Base-by-base conservation (phyloP, 2,888 invertebrate species). In the Nomada hirtipes region DNA sequence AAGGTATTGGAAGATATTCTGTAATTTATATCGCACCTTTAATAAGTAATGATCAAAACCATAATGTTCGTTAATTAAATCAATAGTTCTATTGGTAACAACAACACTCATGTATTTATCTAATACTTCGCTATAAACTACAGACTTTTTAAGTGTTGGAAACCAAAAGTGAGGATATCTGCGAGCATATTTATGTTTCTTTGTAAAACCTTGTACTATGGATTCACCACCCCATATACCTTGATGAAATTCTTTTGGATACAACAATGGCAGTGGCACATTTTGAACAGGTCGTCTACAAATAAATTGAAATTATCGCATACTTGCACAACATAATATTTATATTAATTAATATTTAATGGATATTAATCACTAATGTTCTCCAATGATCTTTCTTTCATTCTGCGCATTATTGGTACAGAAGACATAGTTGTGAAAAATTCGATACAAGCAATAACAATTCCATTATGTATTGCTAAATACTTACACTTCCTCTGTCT, bases 141-240 rank as follows among this genome's bases (percentile, higher is more conserved):
- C 97, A 26, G 97, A 96, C 83, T 96, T 96, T 83, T 96, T 96
- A 1, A 99, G 93, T 0, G 94, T 93, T 0, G 99, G 99, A 23
- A 97, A 96, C 98, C 98, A 99, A 92, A 97, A 97, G 90, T 96
- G 96, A 0, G 98, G 97, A 0, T 97, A 96, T 90, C 98, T 95
- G 77, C 96, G 95, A 70, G 94, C 94, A 2, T 93, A 94, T 13
- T 53, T 73, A 1, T 71, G 44, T 73, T 87, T 90, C 63, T 93
- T 92, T 2, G 52, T 20, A 59, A 90, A 93, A 10, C 93, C 99
- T 95, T 98, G 97, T 29, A 99, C 94, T 0, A 99, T 95, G 50
- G 97, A 98, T 95, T 99, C 99, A 11, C 99, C 99, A 83, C 99
- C 99, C 99, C 99, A 99, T 85, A 99, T 95, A 50, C 99, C 99